phyloP scores from a whole-genome alignment of 2,113 vertebrate species.

The Oxyura jamaicensis region DNA sequence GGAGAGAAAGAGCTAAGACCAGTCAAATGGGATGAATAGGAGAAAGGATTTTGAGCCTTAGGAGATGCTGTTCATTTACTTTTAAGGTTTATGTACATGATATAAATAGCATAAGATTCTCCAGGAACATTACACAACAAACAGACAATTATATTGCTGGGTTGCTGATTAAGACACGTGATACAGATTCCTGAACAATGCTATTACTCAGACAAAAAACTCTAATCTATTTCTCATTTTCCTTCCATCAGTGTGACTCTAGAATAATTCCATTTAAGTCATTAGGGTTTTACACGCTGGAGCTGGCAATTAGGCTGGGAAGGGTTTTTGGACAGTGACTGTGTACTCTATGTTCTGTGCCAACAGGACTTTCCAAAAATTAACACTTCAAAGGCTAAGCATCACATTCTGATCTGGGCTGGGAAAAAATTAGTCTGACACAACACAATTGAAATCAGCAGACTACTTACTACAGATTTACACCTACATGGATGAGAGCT shows the following conservation, averaged over 20 bases:
- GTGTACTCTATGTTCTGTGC: background rate
- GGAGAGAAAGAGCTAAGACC: constrained; percentile 59
- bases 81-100: constrained; percentile 10
- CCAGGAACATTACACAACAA: constrained; percentile 35
- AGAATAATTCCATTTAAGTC: constrained; percentile 13
- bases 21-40: constrained; percentile 43
- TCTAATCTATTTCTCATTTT: constrained; percentile 35
- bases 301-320: background rate
- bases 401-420: background rate
- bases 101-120: constrained; percentile 44
- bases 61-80: constrained; percentile 52
- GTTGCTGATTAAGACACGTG: background rate
- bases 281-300: constrained; percentile 4
- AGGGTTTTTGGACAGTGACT: constrained; percentile 29
- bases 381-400: constrained; percentile 33
- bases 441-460: background rate
- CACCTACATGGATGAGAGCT: background rate
- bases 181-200: constrained; percentile 1
- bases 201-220: background rate
- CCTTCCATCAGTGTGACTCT: background rate
- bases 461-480: background rate
- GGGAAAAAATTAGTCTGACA: background rate
- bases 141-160: background rate
- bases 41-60: constrained; percentile 49
- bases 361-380: constrained; percentile 29